Base-by-base conservation (phyloP, 1,140 invertebrate species). In the Trialeurodes vaporariorum region DNA sequence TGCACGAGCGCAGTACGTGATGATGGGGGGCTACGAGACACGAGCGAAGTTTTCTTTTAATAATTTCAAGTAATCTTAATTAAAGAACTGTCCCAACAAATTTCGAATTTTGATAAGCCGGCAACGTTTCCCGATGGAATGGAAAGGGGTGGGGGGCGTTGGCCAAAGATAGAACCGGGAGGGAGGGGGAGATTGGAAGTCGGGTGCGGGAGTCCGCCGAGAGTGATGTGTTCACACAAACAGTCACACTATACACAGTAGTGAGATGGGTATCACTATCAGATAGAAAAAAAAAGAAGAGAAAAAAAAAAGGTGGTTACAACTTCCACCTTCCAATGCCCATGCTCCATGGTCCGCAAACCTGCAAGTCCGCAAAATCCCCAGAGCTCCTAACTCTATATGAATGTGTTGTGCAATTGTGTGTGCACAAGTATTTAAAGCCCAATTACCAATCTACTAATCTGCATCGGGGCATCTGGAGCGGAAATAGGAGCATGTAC, bases 401-500 rank as follows among this genome's bases (percentile, higher is more conserved):
- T n/a, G n/a, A n/a, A n/a, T n/a, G n/a, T n/a, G n/a, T n/a, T n/a
- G n/a, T n/a, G n/a, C n/a, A n/a, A n/a, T n/a, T n/a, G n/a, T n/a
- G n/a, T n/a, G n/a, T n/a, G n/a, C n/a, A n/a, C 34, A 49, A 49
- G 34, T 49, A 49, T 49, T 49, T 49, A 49, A 49, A 49, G 34
- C 34, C 34, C 34, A 49, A 49, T 49, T 49, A 49, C 34, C 34
- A 49, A 49, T 49, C 34, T 49, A 49, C 34, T 49, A 49, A 49
- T 49, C 34, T 49, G 34, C 34, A 49, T 49, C 34, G 34, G 34
- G 5, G 17, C 34, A 49, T 49, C 34, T 49, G 34, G 34, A 49
- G 34, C 34, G 34, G 34, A 49, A 49, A 49, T 49, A 49, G 34
- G 34, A 49, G 34, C 34, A 49, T 49, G 34, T 49, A 9, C 17